phyloP scores from a whole-genome alignment of 2,113 vertebrate species.

The Sphaerodactylus townsendi region DNA sequence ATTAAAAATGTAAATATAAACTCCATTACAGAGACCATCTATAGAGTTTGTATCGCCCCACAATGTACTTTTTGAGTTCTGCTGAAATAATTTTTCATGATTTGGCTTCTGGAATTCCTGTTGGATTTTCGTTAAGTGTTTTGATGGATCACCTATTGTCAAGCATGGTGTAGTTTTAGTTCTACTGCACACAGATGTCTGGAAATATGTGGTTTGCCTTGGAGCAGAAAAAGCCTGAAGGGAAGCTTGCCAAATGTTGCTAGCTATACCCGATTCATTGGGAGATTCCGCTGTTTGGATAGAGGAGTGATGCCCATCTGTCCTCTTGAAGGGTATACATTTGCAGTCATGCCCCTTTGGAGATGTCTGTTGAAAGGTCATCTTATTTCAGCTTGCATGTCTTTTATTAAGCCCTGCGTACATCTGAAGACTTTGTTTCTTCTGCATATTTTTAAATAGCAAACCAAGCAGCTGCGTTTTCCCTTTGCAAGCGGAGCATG shows the following conservation, averaged over 20 bases:
- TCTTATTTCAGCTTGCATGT: background rate
- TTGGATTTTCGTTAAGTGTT: constrained; percentile 35
- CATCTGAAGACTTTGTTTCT: constrained; percentile 11
- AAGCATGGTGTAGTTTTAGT: background rate
- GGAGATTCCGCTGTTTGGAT: constrained; percentile 49
- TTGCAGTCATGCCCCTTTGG: constrained; percentile 14
- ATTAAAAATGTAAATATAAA: constrained; percentile 14
- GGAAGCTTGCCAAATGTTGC: constrained; percentile 51
- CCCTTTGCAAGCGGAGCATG: background rate
- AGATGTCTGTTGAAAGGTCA: constrained; percentile 43
- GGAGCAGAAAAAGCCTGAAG: constrained; percentile 38
- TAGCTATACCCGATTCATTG: constrained; percentile 33
- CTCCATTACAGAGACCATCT: background rate
- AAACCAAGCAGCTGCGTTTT: background rate
- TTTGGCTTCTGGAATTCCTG: constrained; percentile 26
- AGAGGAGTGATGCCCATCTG: constrained; percentile 62
- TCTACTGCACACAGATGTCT: constrained; percentile 39
- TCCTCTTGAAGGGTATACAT: constrained; percentile 39
- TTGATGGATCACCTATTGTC: background rate
- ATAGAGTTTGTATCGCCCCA: background rate
- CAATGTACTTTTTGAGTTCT: constrained; percentile 13
- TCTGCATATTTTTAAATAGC: constrained; percentile 8
- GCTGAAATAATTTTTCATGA: background rate
- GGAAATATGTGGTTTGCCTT: constrained; percentile 51
- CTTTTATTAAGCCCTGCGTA: background rate